Conservation (phyloP, 2,113 vertebrate species). For the Crotalus tigris region DNA sequence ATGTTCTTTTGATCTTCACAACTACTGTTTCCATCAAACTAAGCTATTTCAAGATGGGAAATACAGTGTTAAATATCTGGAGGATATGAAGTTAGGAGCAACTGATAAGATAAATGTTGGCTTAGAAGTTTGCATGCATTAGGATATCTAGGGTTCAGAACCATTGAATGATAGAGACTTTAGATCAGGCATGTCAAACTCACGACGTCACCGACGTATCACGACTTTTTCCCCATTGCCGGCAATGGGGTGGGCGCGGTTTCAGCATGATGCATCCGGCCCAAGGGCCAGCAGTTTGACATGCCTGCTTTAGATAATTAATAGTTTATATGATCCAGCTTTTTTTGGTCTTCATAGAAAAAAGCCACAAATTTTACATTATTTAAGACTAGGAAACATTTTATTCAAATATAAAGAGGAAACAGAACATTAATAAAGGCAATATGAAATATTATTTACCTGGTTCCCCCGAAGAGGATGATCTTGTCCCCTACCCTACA, state of each 20-base stretch:
- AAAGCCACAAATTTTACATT: not conserved
- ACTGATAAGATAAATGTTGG: not conserved
- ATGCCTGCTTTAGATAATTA: not conserved
- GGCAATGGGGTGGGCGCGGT: too few relatives aligned
- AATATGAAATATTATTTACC: constrained; percentile 68
- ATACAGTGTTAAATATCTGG: not conserved
- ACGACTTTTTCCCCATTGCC: too few relatives aligned
- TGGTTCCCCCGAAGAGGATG: constrained; percentile 96
- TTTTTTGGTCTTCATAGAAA: not conserved
- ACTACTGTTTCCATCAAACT: not conserved
- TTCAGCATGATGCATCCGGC: too few relatives aligned
- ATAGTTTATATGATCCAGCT: not conserved
- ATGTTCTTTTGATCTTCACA: not conserved
- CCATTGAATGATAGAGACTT: not conserved
- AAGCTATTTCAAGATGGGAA: not conserved
- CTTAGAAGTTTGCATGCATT: not conserved
- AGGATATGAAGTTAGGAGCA: not conserved
- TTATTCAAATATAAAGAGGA: constrained; percentile 5
- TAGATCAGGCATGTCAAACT: not conserved
- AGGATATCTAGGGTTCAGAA: not conserved
- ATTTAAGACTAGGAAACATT: not conserved
- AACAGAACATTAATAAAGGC: not conserved
- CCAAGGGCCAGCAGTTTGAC: too few relatives aligned
- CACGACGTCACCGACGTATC: too few relatives aligned
- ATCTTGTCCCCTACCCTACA: constrained; percentile 97